A percentile compares a stretch with the other conserved stretches of the same genome.
Conservation (phyloP, 2,113 vertebrate species). For the Crotalus tigris region DNA sequence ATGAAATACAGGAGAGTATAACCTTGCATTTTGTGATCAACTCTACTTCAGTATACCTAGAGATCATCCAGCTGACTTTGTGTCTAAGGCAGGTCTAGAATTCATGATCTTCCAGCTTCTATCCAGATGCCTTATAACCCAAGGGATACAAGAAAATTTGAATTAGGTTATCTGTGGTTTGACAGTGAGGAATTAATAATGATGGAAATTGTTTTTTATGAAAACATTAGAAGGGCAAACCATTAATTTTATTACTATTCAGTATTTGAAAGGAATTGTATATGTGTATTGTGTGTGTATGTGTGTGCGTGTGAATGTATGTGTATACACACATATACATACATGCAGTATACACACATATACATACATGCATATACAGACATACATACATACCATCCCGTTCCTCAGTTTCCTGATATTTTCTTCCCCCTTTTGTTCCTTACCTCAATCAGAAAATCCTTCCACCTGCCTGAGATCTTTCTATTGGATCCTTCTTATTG, state of each 20-base stretch:
- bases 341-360: no score
- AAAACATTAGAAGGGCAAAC: background rate
- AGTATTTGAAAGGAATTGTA: no score
- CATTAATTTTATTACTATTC: background rate
- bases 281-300: no score
- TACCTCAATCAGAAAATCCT: background rate
- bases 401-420: background rate
- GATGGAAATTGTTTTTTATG: background rate
- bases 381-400: background rate
- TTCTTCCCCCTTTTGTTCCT: background rate
- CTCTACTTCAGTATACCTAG: background rate
- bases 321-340: no score
- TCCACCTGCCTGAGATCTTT: background rate
- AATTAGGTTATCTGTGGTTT: background rate
- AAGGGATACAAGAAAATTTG: background rate
- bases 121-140: background rate
- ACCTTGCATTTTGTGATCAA: background rate
- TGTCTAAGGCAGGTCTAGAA: background rate
- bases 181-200: background rate
- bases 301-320: no score
- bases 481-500: background rate
- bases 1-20: background rate
- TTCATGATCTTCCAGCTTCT: background rate
- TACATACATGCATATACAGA: no score
- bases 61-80: background rate